Percentiles rank a stretch among this genome's conserved stretches.
Evolutionary conservation across 2,888 invertebrate genomes (phyloP).

Genomic region (Drosophila melanosoma): DNA sequence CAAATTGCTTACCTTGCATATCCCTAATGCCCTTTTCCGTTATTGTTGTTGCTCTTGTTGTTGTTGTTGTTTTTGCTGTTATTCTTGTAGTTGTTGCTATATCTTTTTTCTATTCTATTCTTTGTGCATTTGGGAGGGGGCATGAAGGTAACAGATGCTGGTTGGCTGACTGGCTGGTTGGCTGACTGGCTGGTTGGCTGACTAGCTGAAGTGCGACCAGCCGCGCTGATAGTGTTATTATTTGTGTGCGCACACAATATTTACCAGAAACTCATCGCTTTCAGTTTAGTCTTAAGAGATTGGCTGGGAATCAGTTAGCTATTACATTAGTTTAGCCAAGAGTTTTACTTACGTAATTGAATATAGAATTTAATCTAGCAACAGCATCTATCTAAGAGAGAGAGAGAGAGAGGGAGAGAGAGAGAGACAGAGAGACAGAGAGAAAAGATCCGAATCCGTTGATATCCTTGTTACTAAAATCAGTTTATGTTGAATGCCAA

Average conservation of each 20-base stretch:
- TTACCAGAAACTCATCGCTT: conserved; percentile 8
- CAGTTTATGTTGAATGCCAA: background rate
- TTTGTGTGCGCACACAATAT: conserved; percentile 41
- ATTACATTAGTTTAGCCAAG: background rate
- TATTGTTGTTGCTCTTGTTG: background rate
- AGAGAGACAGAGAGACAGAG: too few species aligned
- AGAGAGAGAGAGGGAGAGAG: background rate
- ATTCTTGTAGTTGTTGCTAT: background rate
- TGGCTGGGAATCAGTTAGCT: background rate
- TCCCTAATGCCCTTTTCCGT: conserved; percentile 50
- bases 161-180: background rate
- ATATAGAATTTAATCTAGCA: background rate
- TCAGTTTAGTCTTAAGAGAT: conserved; percentile 15
- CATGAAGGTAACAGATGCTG: conserved; percentile 55
- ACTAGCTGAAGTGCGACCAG: conserved; percentile 69
- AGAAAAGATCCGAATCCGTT: background rate
- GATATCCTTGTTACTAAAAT: background rate
- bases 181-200: conserved; percentile 27
- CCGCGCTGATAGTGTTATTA: conserved; percentile 73
- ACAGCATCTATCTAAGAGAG: background rate
- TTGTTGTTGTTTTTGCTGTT: background rate
- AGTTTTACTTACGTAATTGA: background rate
- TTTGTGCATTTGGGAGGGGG: conserved; percentile 18
- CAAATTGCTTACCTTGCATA: conserved; percentile 80
- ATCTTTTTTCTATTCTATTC: conserved; percentile 4